A percentile compares a stretch with the other conserved stretches of the same genome.
Evolutionary conservation across 2,888 invertebrate genomes (phyloP).

Genomic region (Fabriciana adippe): DNA sequence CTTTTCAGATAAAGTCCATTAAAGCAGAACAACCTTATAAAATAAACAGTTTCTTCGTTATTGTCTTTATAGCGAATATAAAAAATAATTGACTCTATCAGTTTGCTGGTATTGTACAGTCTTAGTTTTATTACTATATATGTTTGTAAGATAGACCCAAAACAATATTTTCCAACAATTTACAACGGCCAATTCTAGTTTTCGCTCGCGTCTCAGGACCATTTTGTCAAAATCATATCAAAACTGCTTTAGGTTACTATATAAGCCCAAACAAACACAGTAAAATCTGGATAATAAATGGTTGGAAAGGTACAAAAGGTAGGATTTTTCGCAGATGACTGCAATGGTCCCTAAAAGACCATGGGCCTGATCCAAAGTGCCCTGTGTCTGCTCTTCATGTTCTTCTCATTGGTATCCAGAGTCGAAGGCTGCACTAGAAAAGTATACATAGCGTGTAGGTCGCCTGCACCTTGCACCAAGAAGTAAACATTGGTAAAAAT

Average conservation of each 20-base stretch:
- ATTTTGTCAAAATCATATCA: not conserved
- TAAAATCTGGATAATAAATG: not conserved
- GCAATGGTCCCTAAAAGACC: slow-evolving; percentile 50
- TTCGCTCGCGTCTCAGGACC: not conserved
- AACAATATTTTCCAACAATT: slow-evolving; percentile 5
- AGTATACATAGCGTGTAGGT: slow-evolving; percentile 64
- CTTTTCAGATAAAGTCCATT: no score
- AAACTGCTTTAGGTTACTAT: not conserved
- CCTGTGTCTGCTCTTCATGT: slow-evolving; percentile 48
- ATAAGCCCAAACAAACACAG: not conserved
- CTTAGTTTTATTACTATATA: not conserved
- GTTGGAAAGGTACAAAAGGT: slow-evolving; percentile 12
- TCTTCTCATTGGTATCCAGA: slow-evolving; percentile 51
- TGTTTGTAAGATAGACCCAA: not conserved
- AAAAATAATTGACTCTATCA: no score
- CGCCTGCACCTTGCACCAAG: slow-evolving; percentile 65
- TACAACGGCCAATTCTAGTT: no score
- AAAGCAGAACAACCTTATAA: no score
- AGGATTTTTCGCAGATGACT: slow-evolving; percentile 38
- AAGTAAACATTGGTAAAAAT: slow-evolving; percentile 28
- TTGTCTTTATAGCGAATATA: no score
- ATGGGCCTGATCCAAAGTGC: slow-evolving; percentile 57
- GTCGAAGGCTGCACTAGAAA: slow-evolving; percentile 61
- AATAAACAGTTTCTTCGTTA: no score
- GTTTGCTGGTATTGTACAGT: not conserved